phyloP scores from a whole-genome alignment of 2,113 vertebrate species.

The Channa maculata region DNA sequence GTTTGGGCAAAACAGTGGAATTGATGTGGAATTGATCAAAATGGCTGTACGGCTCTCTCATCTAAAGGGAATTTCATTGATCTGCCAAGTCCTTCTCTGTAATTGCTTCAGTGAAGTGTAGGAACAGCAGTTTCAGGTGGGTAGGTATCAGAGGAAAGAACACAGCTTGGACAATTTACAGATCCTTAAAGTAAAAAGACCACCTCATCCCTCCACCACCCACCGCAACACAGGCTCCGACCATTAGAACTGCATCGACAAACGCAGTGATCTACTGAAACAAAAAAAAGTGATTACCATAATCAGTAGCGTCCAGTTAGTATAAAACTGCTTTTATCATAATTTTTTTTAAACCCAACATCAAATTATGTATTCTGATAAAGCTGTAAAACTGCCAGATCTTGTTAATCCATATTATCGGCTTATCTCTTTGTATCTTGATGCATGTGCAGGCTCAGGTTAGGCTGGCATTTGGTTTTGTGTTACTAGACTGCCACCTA shows the following conservation, averaged over 20 bases:
- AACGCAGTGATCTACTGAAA: slow-evolving; percentile 30
- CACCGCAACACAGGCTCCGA: slow-evolving; percentile 30
- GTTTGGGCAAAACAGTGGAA: slow-evolving; percentile 67
- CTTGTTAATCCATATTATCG: slow-evolving; percentile 65
- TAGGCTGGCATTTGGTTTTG: slow-evolving; percentile 46
- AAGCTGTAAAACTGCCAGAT: slow-evolving; percentile 53
- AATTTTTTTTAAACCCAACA: slow-evolving; percentile 17
- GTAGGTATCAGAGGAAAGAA: slow-evolving; percentile 68
- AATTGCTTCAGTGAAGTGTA: slow-evolving; percentile 74
- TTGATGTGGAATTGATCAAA: slow-evolving; percentile 75
- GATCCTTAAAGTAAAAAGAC: slow-evolving; percentile 66
- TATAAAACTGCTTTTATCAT: slow-evolving; percentile 8
- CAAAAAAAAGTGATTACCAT: slow-evolving; percentile 11
- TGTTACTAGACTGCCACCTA: slow-evolving; percentile 86
- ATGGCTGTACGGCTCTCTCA: slow-evolving; percentile 59
- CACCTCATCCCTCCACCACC: neutral
- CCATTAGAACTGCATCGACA: slow-evolving; percentile 20
- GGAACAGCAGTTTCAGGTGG: slow-evolving; percentile 70
- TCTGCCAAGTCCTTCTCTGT: slow-evolving; percentile 71
- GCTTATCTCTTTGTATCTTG: slow-evolving; percentile 57
- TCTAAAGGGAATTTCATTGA: slow-evolving; percentile 77
- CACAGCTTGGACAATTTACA: slow-evolving; percentile 70
- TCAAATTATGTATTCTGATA: slow-evolving; percentile 50
- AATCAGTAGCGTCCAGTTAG: neutral
- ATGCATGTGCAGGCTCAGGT: slow-evolving; percentile 55